Conservation (phyloP, 2,888 invertebrate genomes). For the Leptinotarsa haldemani region DNA sequence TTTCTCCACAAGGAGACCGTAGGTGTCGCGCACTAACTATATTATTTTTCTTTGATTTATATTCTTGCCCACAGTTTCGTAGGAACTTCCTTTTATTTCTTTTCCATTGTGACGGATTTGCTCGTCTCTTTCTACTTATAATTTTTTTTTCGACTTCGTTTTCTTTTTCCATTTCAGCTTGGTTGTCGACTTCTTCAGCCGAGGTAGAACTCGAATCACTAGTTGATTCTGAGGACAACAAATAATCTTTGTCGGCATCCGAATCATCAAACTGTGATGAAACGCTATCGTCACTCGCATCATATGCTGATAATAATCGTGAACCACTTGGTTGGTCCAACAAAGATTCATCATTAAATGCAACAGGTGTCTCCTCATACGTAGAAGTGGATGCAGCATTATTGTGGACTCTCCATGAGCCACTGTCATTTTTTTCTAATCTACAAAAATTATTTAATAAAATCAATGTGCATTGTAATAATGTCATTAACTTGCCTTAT, state of each 20-base stretch:
- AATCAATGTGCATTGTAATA: background rate
- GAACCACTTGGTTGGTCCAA: constrained; percentile 6
- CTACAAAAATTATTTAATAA: constrained; percentile 2
- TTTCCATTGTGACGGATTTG: constrained; percentile 20
- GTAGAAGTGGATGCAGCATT: constrained; percentile 1
- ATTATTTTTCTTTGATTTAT: constrained; percentile 12
- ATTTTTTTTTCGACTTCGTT: background rate
- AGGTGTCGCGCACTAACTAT: constrained; percentile 9
- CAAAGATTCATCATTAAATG: constrained; percentile 10
- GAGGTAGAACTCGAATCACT: constrained; percentile 13
- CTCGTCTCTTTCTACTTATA: constrained; percentile 5
- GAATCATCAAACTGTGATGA: constrained; percentile 7
- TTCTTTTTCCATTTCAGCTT: constrained; percentile 6
- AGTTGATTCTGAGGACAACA: constrained; percentile 6
- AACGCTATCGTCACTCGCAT: constrained; percentile 4
- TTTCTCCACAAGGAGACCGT: constrained; percentile 3
- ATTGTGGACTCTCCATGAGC: constrained; percentile 6
- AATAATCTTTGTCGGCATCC: background rate
- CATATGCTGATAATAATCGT: constrained; percentile 1
- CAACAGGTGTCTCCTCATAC: constrained; percentile 5
- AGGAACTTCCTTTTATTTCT: constrained; percentile 28
- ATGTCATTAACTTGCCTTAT: constrained; percentile 5
- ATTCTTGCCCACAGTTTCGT: constrained; percentile 29
- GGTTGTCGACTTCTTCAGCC: background rate
- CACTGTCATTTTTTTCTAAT: background rate